Base-by-base conservation (phyloP, 2,797 vertebrate species). In the Ctenochaetus hawaiiensis region DNA sequence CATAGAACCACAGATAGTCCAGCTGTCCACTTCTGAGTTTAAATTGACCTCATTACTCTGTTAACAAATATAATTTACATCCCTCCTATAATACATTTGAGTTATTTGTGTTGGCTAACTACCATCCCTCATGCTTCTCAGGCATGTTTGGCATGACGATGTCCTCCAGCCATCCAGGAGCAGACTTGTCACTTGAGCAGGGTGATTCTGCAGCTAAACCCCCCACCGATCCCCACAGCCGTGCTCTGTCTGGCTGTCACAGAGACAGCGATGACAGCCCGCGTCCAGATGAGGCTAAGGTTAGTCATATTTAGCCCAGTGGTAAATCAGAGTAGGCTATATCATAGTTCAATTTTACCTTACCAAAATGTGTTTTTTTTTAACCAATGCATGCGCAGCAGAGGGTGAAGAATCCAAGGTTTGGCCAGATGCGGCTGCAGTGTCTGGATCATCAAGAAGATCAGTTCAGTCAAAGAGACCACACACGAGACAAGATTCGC, bases 61-160 rank as follows among this genome's bases (percentile, higher is more conserved):
- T 52, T 23, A 8, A 64, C 26, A 34, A 30, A 17, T 64, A 23
- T 67, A 1, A 16, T 57, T 8, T 39, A 20, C 22, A 43, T 37
- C 41, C 54, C 52, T 4, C 7, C 4, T 22, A 20, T 20, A 20
- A 52, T n/a, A 22, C 14, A 18, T 72, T 64, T 41, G 41, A 58
- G 34, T 53, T 26, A 9, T 67, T 53, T 80, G 18, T 34, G 62
- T 62, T 14, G 18, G 16, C 43, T 37, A 17, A 11, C 48, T 41
- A 48, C 48, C n/a, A 9, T 48, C 6, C 30, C 12, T 22, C 1
- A 1, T 76, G 74, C 54, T 74, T 90, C 90, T 2, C 89, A 98
- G 98, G 97, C 71, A 95, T 97, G 83, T 97, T 97, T 90, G 96
- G 95, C 75, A 78, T 92, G 23, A 65, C 88, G 23, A 83, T 89